Evolutionary conservation across 2,113 vertebrate species (phyloP).

Genomic region (Mormyrus lacerda): DNA sequence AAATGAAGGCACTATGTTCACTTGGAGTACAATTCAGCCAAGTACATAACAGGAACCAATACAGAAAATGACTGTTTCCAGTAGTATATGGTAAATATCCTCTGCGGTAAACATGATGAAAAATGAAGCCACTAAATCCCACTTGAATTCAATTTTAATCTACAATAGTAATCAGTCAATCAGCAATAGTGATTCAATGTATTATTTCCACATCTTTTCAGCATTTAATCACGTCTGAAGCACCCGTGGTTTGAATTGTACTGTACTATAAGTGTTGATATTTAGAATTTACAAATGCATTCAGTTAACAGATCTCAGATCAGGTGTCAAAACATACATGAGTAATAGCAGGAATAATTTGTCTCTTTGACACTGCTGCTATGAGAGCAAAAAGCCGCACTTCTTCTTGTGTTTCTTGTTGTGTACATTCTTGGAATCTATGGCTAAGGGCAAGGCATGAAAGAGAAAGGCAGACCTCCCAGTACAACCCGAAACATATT

Average conservation of each 20-base stretch:
- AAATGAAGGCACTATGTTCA: background rate
- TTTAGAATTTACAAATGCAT: constrained; percentile 1
- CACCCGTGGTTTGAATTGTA: background rate
- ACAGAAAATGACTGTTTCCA: background rate
- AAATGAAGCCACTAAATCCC: background rate
- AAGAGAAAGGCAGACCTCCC: background rate
- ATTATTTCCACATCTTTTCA: background rate
- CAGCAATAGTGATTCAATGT: background rate
- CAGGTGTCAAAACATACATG: constrained; percentile 4
- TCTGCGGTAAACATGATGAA: background rate
- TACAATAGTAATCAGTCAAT: background rate
- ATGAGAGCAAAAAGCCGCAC: background rate
- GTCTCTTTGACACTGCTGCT: background rate
- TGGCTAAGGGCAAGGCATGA: background rate
- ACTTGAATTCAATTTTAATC: background rate
- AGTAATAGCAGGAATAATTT: constrained; percentile 2
- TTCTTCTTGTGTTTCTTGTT: background rate
- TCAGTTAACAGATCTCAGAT: constrained; percentile 1
- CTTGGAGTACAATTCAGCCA: background rate
- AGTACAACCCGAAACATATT: background rate
- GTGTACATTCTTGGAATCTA: background rate
- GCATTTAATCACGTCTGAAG: background rate
- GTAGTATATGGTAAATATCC: background rate
- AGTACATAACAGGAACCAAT: background rate
- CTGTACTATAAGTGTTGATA: background rate